These are phyloP conservation scores for Drosophila ambigua DNA, from an alignment of 1,140 invertebrate genomes.

Conservation along the genomic window DNA sequence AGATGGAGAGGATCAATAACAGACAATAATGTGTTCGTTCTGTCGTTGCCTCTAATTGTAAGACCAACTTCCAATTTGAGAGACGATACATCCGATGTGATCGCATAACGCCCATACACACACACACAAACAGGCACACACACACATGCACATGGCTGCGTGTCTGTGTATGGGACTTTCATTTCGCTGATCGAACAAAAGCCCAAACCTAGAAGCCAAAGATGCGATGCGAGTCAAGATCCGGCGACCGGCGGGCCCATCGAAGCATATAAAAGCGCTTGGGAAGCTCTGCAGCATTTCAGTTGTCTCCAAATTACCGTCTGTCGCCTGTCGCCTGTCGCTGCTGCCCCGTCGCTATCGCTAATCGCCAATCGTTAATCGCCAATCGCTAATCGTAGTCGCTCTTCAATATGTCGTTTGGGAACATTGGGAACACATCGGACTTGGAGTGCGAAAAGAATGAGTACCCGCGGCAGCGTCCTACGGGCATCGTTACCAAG, in stretches of 20 bases:
- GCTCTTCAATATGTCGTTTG: conserved; percentile 65
- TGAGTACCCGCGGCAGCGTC: conserved; percentile 70
- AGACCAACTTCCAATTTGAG: conserved; percentile 78
- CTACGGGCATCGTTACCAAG: conserved; percentile 76
- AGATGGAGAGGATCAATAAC: conserved; percentile 61
- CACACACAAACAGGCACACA: conserved; percentile 6
- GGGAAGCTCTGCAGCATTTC: conserved; percentile 59
- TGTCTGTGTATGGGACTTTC: conserved; percentile 50
- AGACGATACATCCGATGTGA: conserved; percentile 66
- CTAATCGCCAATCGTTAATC: neutral
- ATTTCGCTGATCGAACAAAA: conserved; percentile 37
- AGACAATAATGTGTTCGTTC: conserved; percentile 48
- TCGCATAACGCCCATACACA: conserved; percentile 36
- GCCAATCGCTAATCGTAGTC: too few species aligned
- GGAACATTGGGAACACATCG: conserved; percentile 73
- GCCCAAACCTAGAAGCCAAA: conserved; percentile 50
- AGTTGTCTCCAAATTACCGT: conserved; percentile 74
- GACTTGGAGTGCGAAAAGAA: conserved; percentile 83
- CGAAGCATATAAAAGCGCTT: conserved; percentile 69
- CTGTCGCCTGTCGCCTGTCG: conserved; percentile 9
- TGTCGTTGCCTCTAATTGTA: conserved; percentile 57
- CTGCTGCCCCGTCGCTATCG: neutral
- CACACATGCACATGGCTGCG: conserved; percentile 4
- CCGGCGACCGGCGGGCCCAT: conserved; percentile 14
- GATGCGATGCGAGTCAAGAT: conserved; percentile 29